These are phyloP conservation scores for Martes martes DNA, from an alignment of 2,113 vertebrate species.

Conservation along the genomic window DNA sequence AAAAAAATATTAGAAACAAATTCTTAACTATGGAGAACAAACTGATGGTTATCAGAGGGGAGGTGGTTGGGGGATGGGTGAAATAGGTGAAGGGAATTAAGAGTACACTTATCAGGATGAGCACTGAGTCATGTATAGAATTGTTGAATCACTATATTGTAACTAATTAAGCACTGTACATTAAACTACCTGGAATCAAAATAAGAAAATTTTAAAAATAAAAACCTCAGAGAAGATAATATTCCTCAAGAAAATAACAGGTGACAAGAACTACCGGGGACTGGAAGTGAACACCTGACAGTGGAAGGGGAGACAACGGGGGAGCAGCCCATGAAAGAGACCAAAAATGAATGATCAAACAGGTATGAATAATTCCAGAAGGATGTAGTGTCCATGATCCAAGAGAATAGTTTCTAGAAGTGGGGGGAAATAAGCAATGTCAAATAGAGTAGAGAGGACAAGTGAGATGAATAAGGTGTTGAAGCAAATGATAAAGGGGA, in stretches of 20 bases:
- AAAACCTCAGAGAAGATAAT: background rate
- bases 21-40: background rate
- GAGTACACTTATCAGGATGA: background rate
- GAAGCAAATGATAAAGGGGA: background rate
- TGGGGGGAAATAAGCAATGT: background rate
- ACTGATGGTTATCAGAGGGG: background rate
- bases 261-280: background rate
- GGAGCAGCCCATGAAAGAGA: background rate
- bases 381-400: background rate
- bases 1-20: background rate
- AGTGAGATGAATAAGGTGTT: background rate
- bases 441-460: background rate
- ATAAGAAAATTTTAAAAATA: background rate
- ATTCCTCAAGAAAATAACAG: background rate
- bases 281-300: background rate
- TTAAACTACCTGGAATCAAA: background rate
- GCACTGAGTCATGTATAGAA: background rate
- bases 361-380: background rate
- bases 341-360: background rate
- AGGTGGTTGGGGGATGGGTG: background rate
- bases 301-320: background rate
- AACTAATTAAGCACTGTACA: background rate
- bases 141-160: background rate
- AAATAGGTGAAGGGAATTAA: background rate
- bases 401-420: background rate